Evolutionary conservation across 1,140 invertebrate genomes (phyloP).

Genomic region (Drosophila serrata): DNA sequence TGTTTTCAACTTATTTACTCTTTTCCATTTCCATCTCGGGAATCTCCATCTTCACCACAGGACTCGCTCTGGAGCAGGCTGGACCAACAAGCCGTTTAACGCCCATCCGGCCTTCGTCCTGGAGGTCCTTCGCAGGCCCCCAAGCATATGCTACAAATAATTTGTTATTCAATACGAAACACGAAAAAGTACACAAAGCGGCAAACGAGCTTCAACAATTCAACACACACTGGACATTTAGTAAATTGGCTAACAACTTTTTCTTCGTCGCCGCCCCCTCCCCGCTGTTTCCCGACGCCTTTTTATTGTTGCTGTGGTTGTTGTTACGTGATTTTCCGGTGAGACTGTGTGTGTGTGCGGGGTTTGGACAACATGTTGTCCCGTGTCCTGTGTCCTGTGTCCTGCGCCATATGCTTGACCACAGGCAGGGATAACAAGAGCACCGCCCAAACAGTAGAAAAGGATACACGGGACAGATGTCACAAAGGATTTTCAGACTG

Average conservation of each 20-base stretch:
- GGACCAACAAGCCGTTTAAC: no score
- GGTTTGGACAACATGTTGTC: slow-evolving; percentile 45
- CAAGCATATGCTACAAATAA: slow-evolving; percentile 76
- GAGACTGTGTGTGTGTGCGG: slow-evolving; percentile 7
- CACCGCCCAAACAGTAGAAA: slow-evolving; percentile 28
- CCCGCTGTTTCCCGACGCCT: slow-evolving; percentile 12
- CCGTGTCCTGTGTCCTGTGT: slow-evolving; percentile 44
- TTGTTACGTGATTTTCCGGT: slow-evolving; percentile 52
- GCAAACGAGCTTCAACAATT: slow-evolving; percentile 68
- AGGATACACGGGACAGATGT: slow-evolving; percentile 37
- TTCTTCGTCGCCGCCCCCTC: slow-evolving; percentile 53
- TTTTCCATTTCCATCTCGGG: slow-evolving; percentile 35
- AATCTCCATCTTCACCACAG: slow-evolving; percentile 3
- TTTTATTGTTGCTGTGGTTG: slow-evolving; percentile 37
- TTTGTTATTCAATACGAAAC: slow-evolving; percentile 81
- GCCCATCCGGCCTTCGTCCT: slow-evolving; percentile 21
- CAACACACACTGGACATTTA: slow-evolving; percentile 70
- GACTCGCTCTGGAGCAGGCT: slow-evolving; percentile 34
- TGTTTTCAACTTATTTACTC: slow-evolving; percentile 48
- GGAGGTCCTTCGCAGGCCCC: slow-evolving; percentile 30
- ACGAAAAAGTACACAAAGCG: slow-evolving; percentile 77
- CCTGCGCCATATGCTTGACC: slow-evolving; percentile 68
- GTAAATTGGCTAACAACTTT: slow-evolving; percentile 80
- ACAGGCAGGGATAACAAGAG: slow-evolving; percentile 36
- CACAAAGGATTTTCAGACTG: slow-evolving; percentile 16